These are phyloP conservation scores for Gadopsis marmoratus DNA, from an alignment of 2,797 vertebrate genomes.

Conservation along the genomic window DNA sequence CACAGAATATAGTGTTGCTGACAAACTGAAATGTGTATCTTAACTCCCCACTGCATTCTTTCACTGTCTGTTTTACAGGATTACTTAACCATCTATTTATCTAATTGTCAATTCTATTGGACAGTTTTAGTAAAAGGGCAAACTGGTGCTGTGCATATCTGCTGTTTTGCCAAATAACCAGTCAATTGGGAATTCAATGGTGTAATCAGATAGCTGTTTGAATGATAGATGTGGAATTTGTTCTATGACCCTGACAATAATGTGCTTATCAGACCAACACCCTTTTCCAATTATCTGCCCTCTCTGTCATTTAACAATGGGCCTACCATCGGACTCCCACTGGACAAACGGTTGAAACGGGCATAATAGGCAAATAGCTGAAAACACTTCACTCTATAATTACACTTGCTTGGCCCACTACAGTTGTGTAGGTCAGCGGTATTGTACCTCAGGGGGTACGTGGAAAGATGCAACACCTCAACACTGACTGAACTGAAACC, in stretches of 20 bases:
- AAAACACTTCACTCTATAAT: background rate
- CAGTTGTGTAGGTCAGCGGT: background rate
- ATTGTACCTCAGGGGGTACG: background rate
- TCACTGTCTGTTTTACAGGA: conserved; percentile 48
- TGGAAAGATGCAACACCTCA: background rate
- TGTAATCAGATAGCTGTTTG: conserved; percentile 22
- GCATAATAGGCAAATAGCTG: background rate
- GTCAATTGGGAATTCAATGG: conserved; percentile 20
- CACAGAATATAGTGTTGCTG: conserved; percentile 44
- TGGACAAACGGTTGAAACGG: background rate
- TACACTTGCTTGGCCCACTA: too few species aligned
- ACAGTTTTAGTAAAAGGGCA: conserved; percentile 34
- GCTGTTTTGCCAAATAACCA: conserved; percentile 21
- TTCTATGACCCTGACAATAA: conserved; percentile 39
- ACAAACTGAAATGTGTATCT: conserved; percentile 63
- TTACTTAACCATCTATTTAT: conserved; percentile 56
- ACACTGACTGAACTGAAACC: too few species aligned
- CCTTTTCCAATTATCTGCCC: conserved; percentile 1
- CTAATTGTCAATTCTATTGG: conserved; percentile 46
- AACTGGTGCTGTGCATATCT: conserved; percentile 28
- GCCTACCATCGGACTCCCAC: background rate
- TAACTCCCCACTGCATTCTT: conserved; percentile 69
- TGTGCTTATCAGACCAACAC: conserved; percentile 29
- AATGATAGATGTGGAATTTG: conserved; percentile 47
- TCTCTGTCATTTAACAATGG: conserved; percentile 17